phyloP scores from a whole-genome alignment of 2,888 invertebrate species.

The Teinopalpus imperialis region DNA sequence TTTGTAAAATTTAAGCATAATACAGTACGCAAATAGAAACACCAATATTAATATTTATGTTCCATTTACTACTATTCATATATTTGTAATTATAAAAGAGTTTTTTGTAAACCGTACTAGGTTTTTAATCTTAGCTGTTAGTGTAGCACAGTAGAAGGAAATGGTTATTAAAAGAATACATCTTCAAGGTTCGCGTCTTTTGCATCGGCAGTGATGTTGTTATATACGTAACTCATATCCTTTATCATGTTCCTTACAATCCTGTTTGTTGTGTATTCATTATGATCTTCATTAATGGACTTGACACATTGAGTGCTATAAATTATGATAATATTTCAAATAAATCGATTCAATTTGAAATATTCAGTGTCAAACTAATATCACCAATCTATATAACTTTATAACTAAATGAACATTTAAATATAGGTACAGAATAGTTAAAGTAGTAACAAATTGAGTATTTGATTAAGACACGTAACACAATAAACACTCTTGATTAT shows the following conservation, averaged over 20 bases:
- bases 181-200: conserved; percentile 41
- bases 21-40: no score
- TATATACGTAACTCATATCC: conserved; percentile 28
- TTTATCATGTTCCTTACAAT: conserved; percentile 14
- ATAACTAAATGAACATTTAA: no score
- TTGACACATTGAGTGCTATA: conserved; percentile 3
- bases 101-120: conserved; percentile 49
- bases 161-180: conserved; percentile 73
- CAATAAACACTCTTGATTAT: no score
- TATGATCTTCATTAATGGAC: conserved; percentile 2
- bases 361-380: no score
- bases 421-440: no score
- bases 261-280: conserved; percentile 1
- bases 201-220: conserved; percentile 36
- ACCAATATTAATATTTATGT: no score
- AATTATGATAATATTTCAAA: conserved; percentile 3
- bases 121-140: conserved; percentile 69
- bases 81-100: no score
- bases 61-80: no score
- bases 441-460: no score
- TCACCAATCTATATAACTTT: no score
- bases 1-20: conserved; percentile 27
- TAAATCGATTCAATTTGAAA: no score
- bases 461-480: no score
- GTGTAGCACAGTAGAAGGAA: conserved; percentile 64